Evolutionary conservation across 1,140 invertebrate genomes (phyloP).

Genomic region (Caenorhabditis remanei): DNA sequence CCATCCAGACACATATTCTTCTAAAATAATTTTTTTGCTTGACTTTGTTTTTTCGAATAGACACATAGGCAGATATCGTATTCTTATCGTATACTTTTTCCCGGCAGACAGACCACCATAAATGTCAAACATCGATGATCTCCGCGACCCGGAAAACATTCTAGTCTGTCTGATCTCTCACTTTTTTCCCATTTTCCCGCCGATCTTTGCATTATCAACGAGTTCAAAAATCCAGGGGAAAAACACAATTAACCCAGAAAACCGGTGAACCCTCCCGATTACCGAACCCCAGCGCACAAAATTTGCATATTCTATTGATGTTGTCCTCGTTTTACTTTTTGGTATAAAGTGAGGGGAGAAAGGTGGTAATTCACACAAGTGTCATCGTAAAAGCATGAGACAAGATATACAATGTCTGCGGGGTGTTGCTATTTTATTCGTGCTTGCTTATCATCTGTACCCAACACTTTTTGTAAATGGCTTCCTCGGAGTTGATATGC

Average conservation of each 20-base stretch:
- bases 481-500: constrained; percentile 55
- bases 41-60: background rate
- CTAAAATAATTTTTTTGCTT: too few species aligned
- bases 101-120: too few species aligned
- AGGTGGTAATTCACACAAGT: background rate
- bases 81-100: too few species aligned
- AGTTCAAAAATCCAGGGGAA: constrained; percentile 3
- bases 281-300: background rate
- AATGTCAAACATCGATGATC: too few species aligned
- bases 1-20: too few species aligned
- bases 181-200: too few species aligned
- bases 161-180: too few species aligned
- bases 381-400: constrained; percentile 34
- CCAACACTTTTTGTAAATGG: constrained; percentile 49
- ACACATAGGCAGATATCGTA: too few species aligned
- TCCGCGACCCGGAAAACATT: too few species aligned
- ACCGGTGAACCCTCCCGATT: constrained; percentile 9
- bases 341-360: background rate
- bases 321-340: background rate
- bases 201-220: too few species aligned
- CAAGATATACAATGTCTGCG: constrained; percentile 55
- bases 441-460: constrained; percentile 23
- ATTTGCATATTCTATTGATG: constrained; percentile 18
- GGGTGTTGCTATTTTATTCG: constrained; percentile 48
- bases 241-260: constrained; percentile 30